Evolutionary conservation across 2,888 invertebrate genomes (phyloP).

Genomic region (Drosophila demipolita): DNA sequence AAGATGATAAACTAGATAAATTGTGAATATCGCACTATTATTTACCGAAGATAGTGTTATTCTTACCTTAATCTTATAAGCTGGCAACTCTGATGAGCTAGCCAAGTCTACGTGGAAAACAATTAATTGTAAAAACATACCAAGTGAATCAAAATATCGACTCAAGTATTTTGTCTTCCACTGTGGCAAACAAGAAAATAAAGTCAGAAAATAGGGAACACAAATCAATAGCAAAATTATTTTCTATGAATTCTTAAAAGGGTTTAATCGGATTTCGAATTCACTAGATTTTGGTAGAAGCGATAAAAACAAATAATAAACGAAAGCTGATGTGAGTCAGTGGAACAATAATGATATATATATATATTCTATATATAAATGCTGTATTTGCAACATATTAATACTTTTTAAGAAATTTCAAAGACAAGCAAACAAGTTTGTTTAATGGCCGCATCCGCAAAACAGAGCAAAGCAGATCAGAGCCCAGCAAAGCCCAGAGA

Average conservation of each 20-base stretch:
- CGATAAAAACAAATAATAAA: constrained; percentile 11
- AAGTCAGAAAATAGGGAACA: constrained; percentile 2
- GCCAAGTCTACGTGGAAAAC: constrained; percentile 9
- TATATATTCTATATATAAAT: constrained; percentile 9
- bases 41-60: neutral
- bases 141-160: constrained; percentile 14
- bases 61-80: constrained; percentile 3
- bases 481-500: constrained; percentile 38
- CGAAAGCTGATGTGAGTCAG: constrained; percentile 27
- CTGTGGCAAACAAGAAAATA: constrained; percentile 16
- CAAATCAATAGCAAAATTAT: constrained; percentile 17
- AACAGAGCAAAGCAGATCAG: constrained; percentile 45
- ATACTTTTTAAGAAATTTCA: constrained; percentile 58
- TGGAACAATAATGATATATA: constrained; percentile 12
- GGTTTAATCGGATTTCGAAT: constrained; percentile 13
- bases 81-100: constrained; percentile 25
- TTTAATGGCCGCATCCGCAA: constrained; percentile 68
- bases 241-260: constrained; percentile 35
- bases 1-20: neutral
- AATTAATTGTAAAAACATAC: constrained; percentile 21
- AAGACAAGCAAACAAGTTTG: constrained; percentile 77
- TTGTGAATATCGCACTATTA: neutral
- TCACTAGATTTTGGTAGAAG: neutral
- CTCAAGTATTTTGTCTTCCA: constrained; percentile 13
- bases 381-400: constrained; percentile 24